phyloP scores from a whole-genome alignment of 2,113 vertebrate genomes.

The Nettapus auritus region DNA sequence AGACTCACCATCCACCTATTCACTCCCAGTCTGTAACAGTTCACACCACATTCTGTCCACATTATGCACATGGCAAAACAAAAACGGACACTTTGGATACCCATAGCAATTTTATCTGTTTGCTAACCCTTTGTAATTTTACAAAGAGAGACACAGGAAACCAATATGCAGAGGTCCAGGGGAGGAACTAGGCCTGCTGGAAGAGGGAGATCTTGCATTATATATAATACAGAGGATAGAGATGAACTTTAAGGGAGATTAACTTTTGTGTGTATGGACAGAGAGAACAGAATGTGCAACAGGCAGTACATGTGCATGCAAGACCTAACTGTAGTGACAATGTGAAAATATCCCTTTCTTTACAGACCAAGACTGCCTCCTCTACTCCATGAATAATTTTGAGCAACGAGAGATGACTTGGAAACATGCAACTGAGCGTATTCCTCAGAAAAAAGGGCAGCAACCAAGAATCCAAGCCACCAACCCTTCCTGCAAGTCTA shows the following conservation, averaged over 20 bases:
- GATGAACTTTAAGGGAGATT: not conserved
- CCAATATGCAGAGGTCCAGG: not conserved
- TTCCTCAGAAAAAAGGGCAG: not conserved
- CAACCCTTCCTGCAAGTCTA: not conserved
- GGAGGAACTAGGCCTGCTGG: not conserved
- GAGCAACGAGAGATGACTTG: accelerated
- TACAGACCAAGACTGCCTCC: not conserved
- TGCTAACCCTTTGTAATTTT: not conserved
- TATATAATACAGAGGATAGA: not conserved
- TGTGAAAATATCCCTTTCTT: not conserved
- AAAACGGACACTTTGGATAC: not conserved
- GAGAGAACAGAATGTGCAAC: not conserved
- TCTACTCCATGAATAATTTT: not conserved
- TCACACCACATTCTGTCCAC: not conserved
- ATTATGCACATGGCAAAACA: not conserved
- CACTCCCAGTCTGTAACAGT: not conserved
- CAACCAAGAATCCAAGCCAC: not conserved
- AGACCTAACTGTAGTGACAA: not conserved
- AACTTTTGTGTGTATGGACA: not conserved
- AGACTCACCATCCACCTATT: not conserved
- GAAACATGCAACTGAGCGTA: not conserved
- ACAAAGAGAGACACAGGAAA: not conserved
- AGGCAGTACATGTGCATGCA: not conserved
- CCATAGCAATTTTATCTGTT: not conserved
- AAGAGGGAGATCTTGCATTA: not conserved